Percentiles rank a stretch among this genome's conserved stretches.
Conservation (phyloP, 2,797 vertebrate species). For the Choloepus didactylus region DNA sequence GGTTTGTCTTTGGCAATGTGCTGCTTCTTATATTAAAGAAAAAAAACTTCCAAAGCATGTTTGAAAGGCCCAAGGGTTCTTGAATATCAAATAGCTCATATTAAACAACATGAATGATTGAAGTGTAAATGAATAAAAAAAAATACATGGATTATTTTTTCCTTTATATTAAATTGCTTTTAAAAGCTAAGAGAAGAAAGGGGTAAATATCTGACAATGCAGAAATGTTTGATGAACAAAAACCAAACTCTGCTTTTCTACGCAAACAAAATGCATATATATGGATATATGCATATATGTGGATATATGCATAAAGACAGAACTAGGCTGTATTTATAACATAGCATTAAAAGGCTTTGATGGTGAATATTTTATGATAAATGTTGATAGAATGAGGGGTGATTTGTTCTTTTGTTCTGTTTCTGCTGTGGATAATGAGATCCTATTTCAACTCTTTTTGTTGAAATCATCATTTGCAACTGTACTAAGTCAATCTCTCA, state of each 20-base stretch:
- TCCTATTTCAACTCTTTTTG: background rate
- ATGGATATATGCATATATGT: background rate
- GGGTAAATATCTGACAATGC: slow-evolving; percentile 64
- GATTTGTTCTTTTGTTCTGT: slow-evolving; percentile 8
- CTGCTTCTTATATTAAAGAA: slow-evolving; percentile 67
- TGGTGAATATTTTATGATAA: slow-evolving; percentile 41
- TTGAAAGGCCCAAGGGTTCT: slow-evolving; percentile 78
- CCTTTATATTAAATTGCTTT: slow-evolving; percentile 70
- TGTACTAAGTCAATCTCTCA: background rate
- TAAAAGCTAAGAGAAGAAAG: slow-evolving; percentile 61
- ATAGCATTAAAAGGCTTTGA: slow-evolving; percentile 20
- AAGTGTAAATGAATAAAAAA: slow-evolving; percentile 83
- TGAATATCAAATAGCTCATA: slow-evolving; percentile 83
- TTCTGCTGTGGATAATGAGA: slow-evolving; percentile 1
- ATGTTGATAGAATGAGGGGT: slow-evolving; percentile 34
- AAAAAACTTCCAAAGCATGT: slow-evolving; percentile 70
- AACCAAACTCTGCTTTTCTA: slow-evolving; percentile 56
- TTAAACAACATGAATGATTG: slow-evolving; percentile 82
- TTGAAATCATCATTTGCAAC: slow-evolving; percentile 18
- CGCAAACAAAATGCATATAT: slow-evolving; percentile 46
- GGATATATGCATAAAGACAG: background rate
- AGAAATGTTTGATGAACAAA: slow-evolving; percentile 73
- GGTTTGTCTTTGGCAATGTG: slow-evolving; percentile 77
- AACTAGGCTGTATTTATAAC: slow-evolving; percentile 65
- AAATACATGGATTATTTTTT: slow-evolving; percentile 36